These are phyloP conservation scores for Erebia epiphron DNA, from an alignment of 2,888 invertebrate genomes.

Conservation along the genomic window DNA sequence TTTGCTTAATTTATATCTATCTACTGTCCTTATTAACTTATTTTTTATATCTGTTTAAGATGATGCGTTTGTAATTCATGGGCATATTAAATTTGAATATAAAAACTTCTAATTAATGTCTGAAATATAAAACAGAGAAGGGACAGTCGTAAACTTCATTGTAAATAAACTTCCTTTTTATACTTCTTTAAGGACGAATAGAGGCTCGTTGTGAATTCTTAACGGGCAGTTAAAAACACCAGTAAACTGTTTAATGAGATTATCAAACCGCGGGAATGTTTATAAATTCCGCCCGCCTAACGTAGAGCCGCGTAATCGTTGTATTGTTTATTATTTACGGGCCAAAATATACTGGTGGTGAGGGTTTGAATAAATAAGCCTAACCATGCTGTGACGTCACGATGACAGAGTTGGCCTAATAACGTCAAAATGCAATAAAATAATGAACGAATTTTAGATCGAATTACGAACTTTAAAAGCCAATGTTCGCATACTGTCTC, in stretches of 20 bases:
- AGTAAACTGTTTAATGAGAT: constrained; percentile 73
- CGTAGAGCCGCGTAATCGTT: constrained; percentile 28
- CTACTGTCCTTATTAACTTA: neutral
- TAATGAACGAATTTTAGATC: constrained; percentile 9
- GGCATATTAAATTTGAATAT: constrained; percentile 10
- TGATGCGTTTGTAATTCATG: neutral
- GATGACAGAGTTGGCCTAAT: constrained; percentile 35
- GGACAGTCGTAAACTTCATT: constrained; percentile 35
- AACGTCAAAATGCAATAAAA: constrained; percentile 29
- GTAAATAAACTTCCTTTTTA: constrained; percentile 37
- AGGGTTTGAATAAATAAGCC: constrained; percentile 40
- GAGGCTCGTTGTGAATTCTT: constrained; percentile 66
- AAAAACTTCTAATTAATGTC: constrained; percentile 29
- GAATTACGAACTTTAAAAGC: neutral
- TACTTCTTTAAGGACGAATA: constrained; percentile 55
- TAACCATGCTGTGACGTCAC: constrained; percentile 39
- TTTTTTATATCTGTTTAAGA: neutral
- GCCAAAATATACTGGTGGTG: constrained; percentile 34
- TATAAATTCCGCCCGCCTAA: constrained; percentile 43
- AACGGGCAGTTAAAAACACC: constrained; percentile 68
- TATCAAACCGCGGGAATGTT: constrained; percentile 58
- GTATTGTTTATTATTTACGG: constrained; percentile 38
- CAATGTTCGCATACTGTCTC: too few relatives aligned
- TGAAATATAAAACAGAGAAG: constrained; percentile 29
- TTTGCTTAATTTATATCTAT: too few relatives aligned